Percentiles rank a stretch among this genome's conserved stretches.
phyloP scores from a whole-genome alignment of 2,888 invertebrate species.

The Hydrotaea diabolus region DNA sequence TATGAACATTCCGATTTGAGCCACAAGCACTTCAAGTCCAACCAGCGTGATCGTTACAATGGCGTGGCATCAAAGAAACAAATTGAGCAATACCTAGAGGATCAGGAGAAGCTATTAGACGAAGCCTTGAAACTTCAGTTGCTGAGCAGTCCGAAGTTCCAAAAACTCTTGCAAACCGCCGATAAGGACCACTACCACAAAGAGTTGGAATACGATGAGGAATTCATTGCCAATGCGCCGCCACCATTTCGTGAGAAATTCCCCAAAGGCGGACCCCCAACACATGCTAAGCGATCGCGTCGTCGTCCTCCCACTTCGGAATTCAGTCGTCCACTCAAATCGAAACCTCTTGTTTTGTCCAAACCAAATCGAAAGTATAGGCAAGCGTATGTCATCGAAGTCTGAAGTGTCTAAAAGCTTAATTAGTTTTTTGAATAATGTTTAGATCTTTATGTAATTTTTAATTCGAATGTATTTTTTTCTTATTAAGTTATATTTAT shows the following conservation, averaged over 20 bases:
- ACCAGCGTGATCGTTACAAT: slow-evolving; percentile 73
- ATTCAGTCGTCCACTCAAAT: slow-evolving; percentile 71
- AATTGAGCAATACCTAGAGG: slow-evolving; percentile 76
- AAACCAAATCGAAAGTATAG: slow-evolving; percentile 75
- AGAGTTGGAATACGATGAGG: slow-evolving; percentile 72
- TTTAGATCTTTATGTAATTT: background rate
- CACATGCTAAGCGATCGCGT: slow-evolving; percentile 68
- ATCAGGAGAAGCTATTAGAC: slow-evolving; percentile 75
- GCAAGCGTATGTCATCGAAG: slow-evolving; percentile 75
- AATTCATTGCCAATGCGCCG: slow-evolving; percentile 70
- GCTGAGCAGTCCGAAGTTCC: slow-evolving; percentile 75
- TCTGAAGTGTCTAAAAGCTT: slow-evolving; percentile 29
- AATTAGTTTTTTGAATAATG: slow-evolving; percentile 4
- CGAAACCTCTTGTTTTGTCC: slow-evolving; percentile 65
- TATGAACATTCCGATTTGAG: slow-evolving; percentile 69
- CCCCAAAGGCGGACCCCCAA: slow-evolving; percentile 41
- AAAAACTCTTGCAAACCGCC: slow-evolving; percentile 74
- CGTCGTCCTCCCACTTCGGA: slow-evolving; percentile 73
- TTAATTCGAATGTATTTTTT: no score
- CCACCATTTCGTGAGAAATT: slow-evolving; percentile 70
- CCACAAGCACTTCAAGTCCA: slow-evolving; percentile 67
- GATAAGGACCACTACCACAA: slow-evolving; percentile 74
- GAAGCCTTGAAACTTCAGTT: slow-evolving; percentile 76
- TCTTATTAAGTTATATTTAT: slow-evolving; percentile 29
- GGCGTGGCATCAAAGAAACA: slow-evolving; percentile 77